Percentiles rank a stretch among this genome's conserved stretches.
Evolutionary conservation across 1,140 invertebrate species (phyloP).

Genomic region (Zaprionus lachaisei): DNA sequence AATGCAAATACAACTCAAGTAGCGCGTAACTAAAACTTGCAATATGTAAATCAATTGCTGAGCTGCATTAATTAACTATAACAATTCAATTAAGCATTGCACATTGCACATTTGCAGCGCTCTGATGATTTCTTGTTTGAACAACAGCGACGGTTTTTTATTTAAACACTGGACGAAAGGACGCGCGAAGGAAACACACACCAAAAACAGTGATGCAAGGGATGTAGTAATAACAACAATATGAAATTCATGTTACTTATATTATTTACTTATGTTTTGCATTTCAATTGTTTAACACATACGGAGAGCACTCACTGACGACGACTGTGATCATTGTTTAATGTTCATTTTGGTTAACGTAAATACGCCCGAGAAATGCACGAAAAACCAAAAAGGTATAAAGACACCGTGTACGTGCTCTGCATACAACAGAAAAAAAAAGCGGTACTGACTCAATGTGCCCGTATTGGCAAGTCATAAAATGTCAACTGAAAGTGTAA

Average conservation of each 20-base stretch:
- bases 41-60: conserved; percentile 23
- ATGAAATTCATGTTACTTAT: conserved; percentile 1
- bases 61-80: conserved; percentile 30
- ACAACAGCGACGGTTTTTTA: conserved; percentile 23
- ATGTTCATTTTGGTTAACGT: conserved; percentile 30
- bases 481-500: background rate
- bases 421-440: conserved; percentile 47
- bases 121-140: background rate
- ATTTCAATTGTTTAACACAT: conserved; percentile 9
- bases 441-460: conserved; percentile 46
- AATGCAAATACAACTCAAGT: conserved; percentile 42
- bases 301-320: background rate
- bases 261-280: conserved; percentile 4
- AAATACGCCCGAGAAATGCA: conserved; percentile 41
- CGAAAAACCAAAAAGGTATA: conserved; percentile 26
- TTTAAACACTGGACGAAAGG: conserved; percentile 28
- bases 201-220: background rate
- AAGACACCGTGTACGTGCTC: conserved; percentile 44
- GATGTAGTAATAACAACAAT: background rate
- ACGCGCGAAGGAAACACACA: conserved; percentile 15
- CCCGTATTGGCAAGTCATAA: conserved; percentile 11
- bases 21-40: conserved; percentile 34
- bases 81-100: conserved; percentile 24
- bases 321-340: conserved; percentile 26
- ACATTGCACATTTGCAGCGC: conserved; percentile 18